Evolutionary conservation across 2,888 invertebrate species (phyloP), one percentile per base, ranked within the genome.

Genomic region (Diarsia rubi): DNA sequence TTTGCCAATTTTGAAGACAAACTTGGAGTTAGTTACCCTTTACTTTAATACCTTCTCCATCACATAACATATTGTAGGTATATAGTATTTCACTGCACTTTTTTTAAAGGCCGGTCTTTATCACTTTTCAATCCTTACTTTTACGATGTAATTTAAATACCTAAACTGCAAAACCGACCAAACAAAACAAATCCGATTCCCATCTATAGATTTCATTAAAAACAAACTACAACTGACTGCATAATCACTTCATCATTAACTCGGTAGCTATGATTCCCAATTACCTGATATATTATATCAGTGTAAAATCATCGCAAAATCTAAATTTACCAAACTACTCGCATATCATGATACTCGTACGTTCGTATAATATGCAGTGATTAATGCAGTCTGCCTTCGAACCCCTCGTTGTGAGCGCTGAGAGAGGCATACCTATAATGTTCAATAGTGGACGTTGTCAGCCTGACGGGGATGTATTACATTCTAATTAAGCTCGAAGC

Each of bases 1-100:
- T 85, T 89, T 86, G 86, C 79, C 75, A 82, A 78, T 78, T 86
- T 79, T 72, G 37, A 73, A 78, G 76, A 68, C 54, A 74, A 81
- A 78, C 69, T 73, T 81, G 31, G 27, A 62, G 19, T 81, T 54
- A 45, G n/a, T 37, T 37, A 37, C 69, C 73, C 69, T 75, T 82
- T 70, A 44, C 19, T 64, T 70, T 52, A 45, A 47, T 31, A 27
- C 42, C 9, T 31, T 71, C 21, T 62, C 37, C 14, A 16, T 45
- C 24, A 66, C 37, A 66, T 65, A 19, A 54, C 24, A 64, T 60
- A 21, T 54, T 54, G 3, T 52, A 57, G 19, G 4, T 27, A 21
- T 54, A 11, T 14, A 9, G 24, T 45, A 16, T 57, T 73, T 47
- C 16, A 16, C 8, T 74, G 24, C 12, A 27, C 27, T 42, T 19